These are phyloP conservation scores for Rhynchotus rufescens DNA, from an alignment of 2,797 vertebrate genomes.

Conservation along the genomic window DNA sequence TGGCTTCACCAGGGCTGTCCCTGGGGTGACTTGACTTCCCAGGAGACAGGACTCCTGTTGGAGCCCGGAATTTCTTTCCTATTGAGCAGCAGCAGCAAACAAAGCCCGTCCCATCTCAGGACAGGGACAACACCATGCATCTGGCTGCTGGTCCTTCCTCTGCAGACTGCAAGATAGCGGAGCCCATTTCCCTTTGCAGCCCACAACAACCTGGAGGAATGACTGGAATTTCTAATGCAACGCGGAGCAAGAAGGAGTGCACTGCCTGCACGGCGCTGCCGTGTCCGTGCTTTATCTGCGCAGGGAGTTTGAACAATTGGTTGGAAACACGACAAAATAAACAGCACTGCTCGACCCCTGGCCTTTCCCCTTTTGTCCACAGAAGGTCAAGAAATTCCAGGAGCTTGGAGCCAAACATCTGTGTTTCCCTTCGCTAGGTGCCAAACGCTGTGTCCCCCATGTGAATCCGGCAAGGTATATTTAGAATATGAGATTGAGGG, in stretches of 20 bases:
- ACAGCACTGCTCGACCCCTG: not conserved
- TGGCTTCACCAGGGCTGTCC: not conserved
- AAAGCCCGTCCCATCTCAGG: fast-evolving
- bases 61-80: not conserved
- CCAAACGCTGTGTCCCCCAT: not conserved
- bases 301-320: not conserved
- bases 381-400: slow-evolving; percentile 56
- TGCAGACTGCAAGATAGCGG: fast-evolving
- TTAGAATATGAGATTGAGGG: slow-evolving; percentile 8
- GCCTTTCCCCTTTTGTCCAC: slow-evolving; percentile 45
- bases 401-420: slow-evolving; percentile 34
- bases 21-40: not conserved
- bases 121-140: not conserved
- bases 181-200: not conserved
- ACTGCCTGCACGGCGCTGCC: too few species aligned
- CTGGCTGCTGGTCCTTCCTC: not conserved
- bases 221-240: not conserved
- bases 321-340: slow-evolving; percentile 16
- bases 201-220: slow-evolving; percentile 5
- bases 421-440: not conserved
- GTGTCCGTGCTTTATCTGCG: not conserved
- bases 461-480: not conserved
- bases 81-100: not conserved
- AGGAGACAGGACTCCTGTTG: fast-evolving
- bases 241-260: not conserved